Base-by-base conservation (phyloP, 2,888 invertebrate genomes). In the Spisula solida region DNA sequence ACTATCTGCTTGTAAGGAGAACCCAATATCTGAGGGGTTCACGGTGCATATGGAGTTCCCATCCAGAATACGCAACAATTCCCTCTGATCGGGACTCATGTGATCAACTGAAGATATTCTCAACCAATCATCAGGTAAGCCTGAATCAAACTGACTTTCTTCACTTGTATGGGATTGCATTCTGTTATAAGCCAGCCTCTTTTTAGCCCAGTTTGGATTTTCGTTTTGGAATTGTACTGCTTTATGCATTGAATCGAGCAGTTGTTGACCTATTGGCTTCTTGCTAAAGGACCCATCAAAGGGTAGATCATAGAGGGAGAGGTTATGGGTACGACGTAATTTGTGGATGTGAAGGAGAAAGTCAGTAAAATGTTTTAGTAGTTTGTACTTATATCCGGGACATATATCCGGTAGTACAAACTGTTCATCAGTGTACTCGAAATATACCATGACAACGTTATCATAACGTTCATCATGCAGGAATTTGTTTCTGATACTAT, bases 301-400 rank as follows among this genome's bases (percentile, higher is more conserved):
- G 0, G 92, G 92, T 20, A 92, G 80, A 34, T 92, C 90, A 82
- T 90, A 92, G 14, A 80, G 66, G 5, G 86, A 81, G 31, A 92
- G 78, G n/a, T 92, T 86, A 51, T 92, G 90, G 1, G 92, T 88
- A 20, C 92, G 80, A 29, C 86, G 82, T n/a, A 93, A n/a, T 55
- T 90, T 85, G 66, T 93, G 92, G 70, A 91, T 86, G 81, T 91
- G 91, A 25, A 91, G 81, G 14, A 93, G 87, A 41, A 93, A 91
- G 51, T 93, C 91, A 10, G 88, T 85, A 48, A 93, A 93, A 86
- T 93, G 85, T 81, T 93, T 93, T 87, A 88, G 89, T 18, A 93
- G 87, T 47, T 86, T 85, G 82, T 91, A 93, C 56, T 88, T 91
- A 66, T 89, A 93, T 0, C 92, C 92, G 10, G 90, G 88, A 51